phyloP scores from a whole-genome alignment of 2,888 invertebrate genomes.

The Hedya salicella region DNA sequence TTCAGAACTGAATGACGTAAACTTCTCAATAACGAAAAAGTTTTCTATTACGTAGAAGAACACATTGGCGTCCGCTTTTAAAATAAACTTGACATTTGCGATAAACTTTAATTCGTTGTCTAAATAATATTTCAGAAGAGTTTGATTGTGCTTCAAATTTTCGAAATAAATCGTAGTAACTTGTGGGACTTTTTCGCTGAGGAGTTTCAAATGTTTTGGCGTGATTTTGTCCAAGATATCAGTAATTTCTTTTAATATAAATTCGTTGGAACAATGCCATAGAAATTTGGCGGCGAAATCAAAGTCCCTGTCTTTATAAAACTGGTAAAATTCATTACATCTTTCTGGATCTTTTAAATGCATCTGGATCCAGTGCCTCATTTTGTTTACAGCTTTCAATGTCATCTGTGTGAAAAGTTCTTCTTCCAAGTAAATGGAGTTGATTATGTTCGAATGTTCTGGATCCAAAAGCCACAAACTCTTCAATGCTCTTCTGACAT shows the following conservation, averaged over 20 bases:
- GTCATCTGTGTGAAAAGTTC: constrained; percentile 65
- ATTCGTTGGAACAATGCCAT: constrained; percentile 55
- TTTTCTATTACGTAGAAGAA: constrained; percentile 62
- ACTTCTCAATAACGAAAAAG: constrained; percentile 52
- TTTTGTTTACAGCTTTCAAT: constrained; percentile 61
- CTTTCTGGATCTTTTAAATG: constrained; percentile 55
- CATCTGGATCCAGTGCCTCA: constrained; percentile 62
- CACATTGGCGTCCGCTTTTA: constrained; percentile 59
- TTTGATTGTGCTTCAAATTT: constrained; percentile 50
- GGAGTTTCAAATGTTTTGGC: constrained; percentile 57
- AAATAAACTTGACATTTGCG: constrained; percentile 54
- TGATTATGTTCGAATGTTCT: constrained; percentile 57
- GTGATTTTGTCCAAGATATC: constrained; percentile 57
- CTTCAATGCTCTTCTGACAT: constrained; percentile 67
- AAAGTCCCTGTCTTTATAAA: constrained; percentile 56
- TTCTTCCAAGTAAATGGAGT: constrained; percentile 62
- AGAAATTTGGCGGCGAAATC: constrained; percentile 61
- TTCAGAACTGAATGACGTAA: constrained; percentile 50
- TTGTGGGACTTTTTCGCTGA: constrained; percentile 60
- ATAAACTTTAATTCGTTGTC: constrained; percentile 51
- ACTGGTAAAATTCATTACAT: constrained; percentile 62
- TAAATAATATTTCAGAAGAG: constrained; percentile 50
- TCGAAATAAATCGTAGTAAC: constrained; percentile 61
- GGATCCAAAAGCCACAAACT: constrained; percentile 61
- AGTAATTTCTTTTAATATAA: constrained; percentile 54